These are phyloP conservation scores for Centropus bengalensis DNA, from an alignment of 2,113 vertebrate species.

Conservation along the genomic window DNA sequence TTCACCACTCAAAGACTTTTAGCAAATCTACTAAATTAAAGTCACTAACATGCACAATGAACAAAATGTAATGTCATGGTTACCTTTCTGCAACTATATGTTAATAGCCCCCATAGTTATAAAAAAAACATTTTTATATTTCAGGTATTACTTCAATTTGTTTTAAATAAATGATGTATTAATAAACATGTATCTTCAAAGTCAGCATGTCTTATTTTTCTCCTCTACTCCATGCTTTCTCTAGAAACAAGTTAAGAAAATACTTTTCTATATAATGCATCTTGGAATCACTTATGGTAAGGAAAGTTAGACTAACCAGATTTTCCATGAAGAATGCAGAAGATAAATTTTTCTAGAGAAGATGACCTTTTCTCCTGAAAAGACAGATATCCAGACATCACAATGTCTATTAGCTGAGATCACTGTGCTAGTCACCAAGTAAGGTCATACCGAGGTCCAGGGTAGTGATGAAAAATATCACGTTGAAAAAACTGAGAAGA, in stretches of 20 bases:
- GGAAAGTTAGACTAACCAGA: background rate
- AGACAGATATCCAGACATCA: background rate
- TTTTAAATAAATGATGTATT: background rate
- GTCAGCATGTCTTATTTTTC: background rate
- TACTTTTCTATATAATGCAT: background rate
- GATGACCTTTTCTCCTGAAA: background rate
- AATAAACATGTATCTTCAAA: background rate
- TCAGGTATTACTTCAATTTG: background rate
- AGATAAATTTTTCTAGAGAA: background rate
- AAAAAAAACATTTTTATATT: background rate
- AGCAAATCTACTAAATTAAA: slow-evolving; percentile 58
- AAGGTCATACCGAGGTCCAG: background rate
- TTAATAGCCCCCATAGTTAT: background rate
- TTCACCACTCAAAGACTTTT: slow-evolving; percentile 61
- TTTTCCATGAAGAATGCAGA: background rate
- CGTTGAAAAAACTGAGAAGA: background rate
- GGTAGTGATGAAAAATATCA: background rate
- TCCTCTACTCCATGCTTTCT: background rate
- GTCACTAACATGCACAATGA: slow-evolving; percentile 38
- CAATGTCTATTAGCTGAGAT: background rate
- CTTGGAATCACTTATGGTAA: background rate
- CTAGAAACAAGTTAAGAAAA: background rate
- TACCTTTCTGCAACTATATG: slow-evolving; percentile 37
- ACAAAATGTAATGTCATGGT: slow-evolving; percentile 57
- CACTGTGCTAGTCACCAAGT: background rate